Base-by-base conservation (phyloP, 2,888 invertebrate species). In the Ditylenchus weischeri region DNA sequence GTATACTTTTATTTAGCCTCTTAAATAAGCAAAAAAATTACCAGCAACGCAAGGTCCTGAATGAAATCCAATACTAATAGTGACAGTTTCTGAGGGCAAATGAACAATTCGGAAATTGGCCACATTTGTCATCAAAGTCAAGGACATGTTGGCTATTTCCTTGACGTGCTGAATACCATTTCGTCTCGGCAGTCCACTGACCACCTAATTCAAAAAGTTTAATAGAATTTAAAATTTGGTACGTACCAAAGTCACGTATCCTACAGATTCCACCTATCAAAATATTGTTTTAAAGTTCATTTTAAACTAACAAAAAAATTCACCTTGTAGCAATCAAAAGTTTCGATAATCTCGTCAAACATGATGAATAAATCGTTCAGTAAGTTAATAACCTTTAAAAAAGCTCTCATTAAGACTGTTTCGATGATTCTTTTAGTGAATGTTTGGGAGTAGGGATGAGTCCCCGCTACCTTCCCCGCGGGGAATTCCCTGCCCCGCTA, bases 321-420 rank as follows among this genome's bases (percentile, higher is more conserved):
- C 10, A 81, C 79, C 71, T 82, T 82, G 72, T 82, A 82, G 43
- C 75, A 77, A 64, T 82, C 80, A 66, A 78, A 75, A 49, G 74
- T 74, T 11, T 75, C 80, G 58, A 82, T 82, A 58, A 80, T 77
- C 11, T 72, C 76, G 69, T 82, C 82, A 64, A 82, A 76, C 5
- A 62, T 48, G 0, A 80, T 78, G 73, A 80, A 81, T n/a, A 81
- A 71, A 59, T 78, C 77, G 70, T 81, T 81, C 50, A 81, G 74
- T 7, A 81, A 69, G 50, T 75, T 79, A 15, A 81, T 43, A 0
- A 67, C 68, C 68, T 67, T 60, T 36, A 69, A 54, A 29, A 29
- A 29, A 29, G 29, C 5, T 29, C 29, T 29, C 29, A 29, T 29
- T 4, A 29, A 4, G 5, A 29, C 29, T 5, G 29, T 29, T 5